Conservation (phyloP, 2,888 invertebrate genomes). For the Mylabris sibirica region DNA sequence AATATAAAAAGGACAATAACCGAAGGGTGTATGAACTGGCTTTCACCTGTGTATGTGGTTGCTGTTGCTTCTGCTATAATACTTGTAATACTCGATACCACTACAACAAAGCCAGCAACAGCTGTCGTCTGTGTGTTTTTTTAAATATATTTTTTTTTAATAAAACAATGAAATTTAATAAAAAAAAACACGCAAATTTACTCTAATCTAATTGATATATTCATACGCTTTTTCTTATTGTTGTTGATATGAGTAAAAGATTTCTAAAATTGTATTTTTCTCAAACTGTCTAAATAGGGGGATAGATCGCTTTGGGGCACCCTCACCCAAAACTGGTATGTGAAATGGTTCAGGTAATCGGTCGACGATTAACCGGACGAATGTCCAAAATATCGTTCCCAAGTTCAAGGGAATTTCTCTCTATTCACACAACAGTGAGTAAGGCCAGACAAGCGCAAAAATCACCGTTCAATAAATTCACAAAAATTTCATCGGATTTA, state of each 20-base stretch:
- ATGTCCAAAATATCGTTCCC: neutral
- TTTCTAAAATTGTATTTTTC: constrained; percentile 2
- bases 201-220: neutral
- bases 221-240: neutral
- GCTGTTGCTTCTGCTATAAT: constrained; percentile 25
- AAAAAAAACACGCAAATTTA: neutral
- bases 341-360: constrained; percentile 10
- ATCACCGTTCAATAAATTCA: too few species aligned
- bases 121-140: constrained; percentile 46
- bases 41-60: constrained; percentile 45
- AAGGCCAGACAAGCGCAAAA: too few species aligned
- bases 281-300: neutral
- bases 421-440: neutral
- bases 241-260: neutral
- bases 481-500: too few species aligned
- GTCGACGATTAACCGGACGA: constrained; percentile 6
- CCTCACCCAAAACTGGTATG: constrained; percentile 7
- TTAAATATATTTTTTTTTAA: constrained; percentile 16
- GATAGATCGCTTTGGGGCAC: neutral
- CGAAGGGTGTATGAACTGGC: constrained; percentile 49
- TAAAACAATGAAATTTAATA: neutral
- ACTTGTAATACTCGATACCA: neutral
- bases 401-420: neutral
- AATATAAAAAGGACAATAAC: constrained; percentile 48
- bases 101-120: constrained; percentile 36